A percentile compares a stretch with the other conserved stretches of the same genome.
Evolutionary conservation across 2,113 vertebrate genomes (phyloP).

Genomic region (Heteronetta atricapilla): DNA sequence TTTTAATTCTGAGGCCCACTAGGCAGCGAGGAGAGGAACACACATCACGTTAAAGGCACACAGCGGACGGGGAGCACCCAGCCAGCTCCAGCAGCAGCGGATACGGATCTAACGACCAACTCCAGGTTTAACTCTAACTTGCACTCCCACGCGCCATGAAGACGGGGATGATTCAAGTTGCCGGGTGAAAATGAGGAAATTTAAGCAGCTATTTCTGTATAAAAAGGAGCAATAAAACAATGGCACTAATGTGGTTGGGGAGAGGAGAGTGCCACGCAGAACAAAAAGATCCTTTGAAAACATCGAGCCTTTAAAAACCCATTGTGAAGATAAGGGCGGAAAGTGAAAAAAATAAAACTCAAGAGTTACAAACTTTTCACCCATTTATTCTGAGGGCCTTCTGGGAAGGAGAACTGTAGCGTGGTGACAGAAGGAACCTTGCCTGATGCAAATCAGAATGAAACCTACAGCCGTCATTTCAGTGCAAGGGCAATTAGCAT

Average conservation of each 20-base stretch:
- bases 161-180: neutral
- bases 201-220: neutral
- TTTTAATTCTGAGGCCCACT: neutral
- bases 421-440: neutral
- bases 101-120: rapidly evolving
- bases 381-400: neutral
- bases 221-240: neutral
- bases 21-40: neutral
- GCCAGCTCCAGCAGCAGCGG: neutral
- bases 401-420: neutral
- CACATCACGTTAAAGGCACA: rapidly evolving
- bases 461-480: neutral
- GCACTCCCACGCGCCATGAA: rapidly evolving
- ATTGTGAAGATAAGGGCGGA: rapidly evolving
- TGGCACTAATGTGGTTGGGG: neutral
- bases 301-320: neutral
- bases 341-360: neutral
- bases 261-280: neutral
- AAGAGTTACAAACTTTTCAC: neutral
- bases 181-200: neutral
- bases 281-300: neutral
- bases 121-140: neutral
- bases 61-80: rapidly evolving
- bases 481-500: neutral
- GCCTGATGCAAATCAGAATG: neutral